Percentiles rank a stretch among this genome's conserved stretches.
Evolutionary conservation across 2,888 invertebrate species (phyloP).

Genomic region (Temnothorax ravouxi): DNA sequence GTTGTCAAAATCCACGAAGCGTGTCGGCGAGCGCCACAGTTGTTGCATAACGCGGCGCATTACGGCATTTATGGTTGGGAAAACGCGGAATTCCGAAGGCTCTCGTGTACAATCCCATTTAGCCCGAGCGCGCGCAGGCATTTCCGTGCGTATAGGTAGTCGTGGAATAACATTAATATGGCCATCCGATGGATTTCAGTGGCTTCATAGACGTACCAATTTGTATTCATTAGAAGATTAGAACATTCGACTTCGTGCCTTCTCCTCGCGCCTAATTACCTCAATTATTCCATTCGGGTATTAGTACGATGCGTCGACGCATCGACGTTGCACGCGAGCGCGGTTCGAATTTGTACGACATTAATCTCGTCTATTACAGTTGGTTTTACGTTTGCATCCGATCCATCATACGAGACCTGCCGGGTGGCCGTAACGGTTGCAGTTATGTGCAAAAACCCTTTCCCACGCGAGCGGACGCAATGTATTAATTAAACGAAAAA

Average conservation of each 20-base stretch:
- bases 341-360: conserved; percentile 18
- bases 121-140: conserved; percentile 25
- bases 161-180: conserved; percentile 41
- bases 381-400: conserved; percentile 21
- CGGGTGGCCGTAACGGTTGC: conserved; percentile 27
- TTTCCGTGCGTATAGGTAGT: conserved; percentile 38
- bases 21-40: conserved; percentile 76
- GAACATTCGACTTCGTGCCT: conserved; percentile 27
- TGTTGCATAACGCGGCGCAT: conserved; percentile 75
- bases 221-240: conserved; percentile 37
- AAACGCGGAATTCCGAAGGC: conserved; percentile 76
- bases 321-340: conserved; percentile 26
- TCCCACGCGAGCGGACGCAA: conserved; percentile 28
- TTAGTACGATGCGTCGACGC: neutral
- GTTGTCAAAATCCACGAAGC: conserved; percentile 79
- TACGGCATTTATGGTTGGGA: conserved; percentile 70
- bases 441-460: conserved; percentile 43
- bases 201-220: conserved; percentile 2
- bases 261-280: conserved; percentile 51
- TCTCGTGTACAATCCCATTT: conserved; percentile 34
- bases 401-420: conserved; percentile 2
- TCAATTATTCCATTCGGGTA: conserved; percentile 12
- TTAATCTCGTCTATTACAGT: conserved; percentile 23
- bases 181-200: neutral
- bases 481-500: conserved; percentile 37